These are phyloP conservation scores for Esperia sulphurella DNA, from an alignment of 2,888 invertebrate species.

Conservation along the genomic window DNA sequence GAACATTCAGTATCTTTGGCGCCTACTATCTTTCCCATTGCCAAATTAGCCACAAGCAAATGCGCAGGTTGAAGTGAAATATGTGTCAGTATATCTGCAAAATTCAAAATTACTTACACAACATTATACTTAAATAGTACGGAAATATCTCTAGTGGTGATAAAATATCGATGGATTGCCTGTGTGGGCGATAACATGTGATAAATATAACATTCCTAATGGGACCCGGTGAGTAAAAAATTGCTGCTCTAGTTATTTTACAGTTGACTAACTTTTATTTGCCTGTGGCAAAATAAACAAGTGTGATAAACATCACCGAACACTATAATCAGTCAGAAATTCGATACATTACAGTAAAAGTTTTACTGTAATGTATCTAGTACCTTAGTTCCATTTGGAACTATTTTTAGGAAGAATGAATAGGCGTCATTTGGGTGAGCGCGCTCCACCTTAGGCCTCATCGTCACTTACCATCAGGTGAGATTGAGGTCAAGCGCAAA, in stretches of 20 bases:
- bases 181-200: conserved; percentile 32
- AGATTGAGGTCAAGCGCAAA: no score
- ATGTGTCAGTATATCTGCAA: background rate
- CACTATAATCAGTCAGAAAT: no score
- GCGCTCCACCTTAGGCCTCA: no score
- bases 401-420: no score
- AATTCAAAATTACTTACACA: background rate
- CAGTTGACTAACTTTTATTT: no score
- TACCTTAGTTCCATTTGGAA: no score
- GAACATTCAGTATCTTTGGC: conserved; percentile 30
- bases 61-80: conserved; percentile 11
- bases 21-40: conserved; percentile 34
- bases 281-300: no score
- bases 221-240: conserved; percentile 44
- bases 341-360: no score
- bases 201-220: conserved; percentile 34
- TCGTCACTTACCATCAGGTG: no score
- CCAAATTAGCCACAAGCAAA: conserved; percentile 27
- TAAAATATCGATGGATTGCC: conserved; percentile 1
- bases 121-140: background rate
- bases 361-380: no score
- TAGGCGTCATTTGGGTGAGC: no score
- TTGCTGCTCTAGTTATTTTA: background rate
- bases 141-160: background rate
- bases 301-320: no score